phyloP scores from a whole-genome alignment of 2,113 vertebrate genomes.

The Silurus asotus region DNA sequence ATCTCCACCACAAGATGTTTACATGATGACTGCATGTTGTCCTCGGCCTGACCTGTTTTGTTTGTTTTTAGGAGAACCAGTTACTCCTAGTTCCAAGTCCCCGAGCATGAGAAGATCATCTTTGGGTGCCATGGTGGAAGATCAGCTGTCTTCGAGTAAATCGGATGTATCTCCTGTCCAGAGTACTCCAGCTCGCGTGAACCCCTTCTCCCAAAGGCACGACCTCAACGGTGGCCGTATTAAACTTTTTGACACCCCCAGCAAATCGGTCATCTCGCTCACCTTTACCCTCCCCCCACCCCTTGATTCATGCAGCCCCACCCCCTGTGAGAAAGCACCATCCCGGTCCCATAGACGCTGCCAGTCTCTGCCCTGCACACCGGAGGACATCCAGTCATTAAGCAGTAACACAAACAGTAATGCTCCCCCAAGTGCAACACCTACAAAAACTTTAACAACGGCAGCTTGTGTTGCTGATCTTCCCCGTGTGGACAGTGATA shows the following conservation, averaged over 20 bases:
- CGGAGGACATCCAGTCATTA: conserved; percentile 66
- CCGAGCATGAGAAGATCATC: conserved; percentile 59
- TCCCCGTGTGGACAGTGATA: conserved; percentile 28
- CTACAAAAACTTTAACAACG: background rate
- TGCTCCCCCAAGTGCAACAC: background rate
- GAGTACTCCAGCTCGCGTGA: conserved; percentile 75
- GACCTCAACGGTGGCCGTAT: conserved; percentile 90
- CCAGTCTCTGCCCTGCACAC: conserved; percentile 83
- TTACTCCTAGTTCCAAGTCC: background rate
- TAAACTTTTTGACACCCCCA: conserved; percentile 89
- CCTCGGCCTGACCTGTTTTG: too few species aligned
- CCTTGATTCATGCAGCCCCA: conserved; percentile 49
- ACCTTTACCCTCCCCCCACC: conserved; percentile 81
- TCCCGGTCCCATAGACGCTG: conserved; percentile 73
- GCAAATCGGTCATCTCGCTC: conserved; percentile 84
- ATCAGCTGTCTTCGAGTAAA: conserved; percentile 80
- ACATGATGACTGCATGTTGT: background rate
- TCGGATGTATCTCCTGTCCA: conserved; percentile 73
- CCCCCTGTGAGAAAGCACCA: conserved; percentile 38
- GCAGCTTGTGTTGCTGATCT: background rate
- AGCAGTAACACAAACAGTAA: background rate
- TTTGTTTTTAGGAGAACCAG: conserved; percentile 14
- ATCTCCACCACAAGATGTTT: background rate
- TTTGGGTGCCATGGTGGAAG: conserved; percentile 65
- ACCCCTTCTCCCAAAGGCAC: conserved; percentile 88